Evolutionary conservation across 2,797 vertebrate species (phyloP), one percentile per base, ranked within the genome.

Genomic region (Myotis findleyi): DNA sequence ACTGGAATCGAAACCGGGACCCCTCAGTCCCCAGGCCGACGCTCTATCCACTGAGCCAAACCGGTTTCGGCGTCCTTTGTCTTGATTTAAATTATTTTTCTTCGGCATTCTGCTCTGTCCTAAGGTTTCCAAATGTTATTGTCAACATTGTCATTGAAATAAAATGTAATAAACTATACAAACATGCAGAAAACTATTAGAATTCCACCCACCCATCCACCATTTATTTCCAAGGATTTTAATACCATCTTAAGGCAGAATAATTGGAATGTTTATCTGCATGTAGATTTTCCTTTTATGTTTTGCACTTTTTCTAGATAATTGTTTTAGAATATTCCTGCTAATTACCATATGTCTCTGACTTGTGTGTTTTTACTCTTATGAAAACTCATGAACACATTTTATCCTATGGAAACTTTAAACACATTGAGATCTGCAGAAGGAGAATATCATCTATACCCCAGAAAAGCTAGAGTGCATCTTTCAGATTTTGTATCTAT

Each of bases 61-160:
- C 38, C 38, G 38, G 38, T 38, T 38, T 38, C 38, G 38, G 38
- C 38, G 38, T 38, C 36, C n/a, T 76, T 41, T 77, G 25, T 72
- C 47, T 86, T 77, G 6, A 36, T 69, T 89, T 68, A 73, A 47
- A 13, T 66, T 62, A 75, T 1, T 76, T 81, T 82, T 83, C 71
- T 64, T 75, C 47, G 27, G 5, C 41, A n/a, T 41, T 33, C 13
- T 87, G 18, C 23, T 14, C 59, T 76, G 12, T 47, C 7, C 53
- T 66, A 30, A 53, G 2, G 41, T 92, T 93, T 72, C n/a, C 18
- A 88, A 69, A 90, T 77, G 21, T 87, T 88, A 79, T 81, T 71
- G 8, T 69, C 66, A 55, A 64, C 11, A 53, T 75, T 94, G 36
- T 47, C 77, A 62, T 79, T 87, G 68, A 92, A 83, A 71, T 83